These are phyloP conservation scores for Scopus umbretta DNA, from an alignment of 2,113 vertebrate species.

Conservation along the genomic window DNA sequence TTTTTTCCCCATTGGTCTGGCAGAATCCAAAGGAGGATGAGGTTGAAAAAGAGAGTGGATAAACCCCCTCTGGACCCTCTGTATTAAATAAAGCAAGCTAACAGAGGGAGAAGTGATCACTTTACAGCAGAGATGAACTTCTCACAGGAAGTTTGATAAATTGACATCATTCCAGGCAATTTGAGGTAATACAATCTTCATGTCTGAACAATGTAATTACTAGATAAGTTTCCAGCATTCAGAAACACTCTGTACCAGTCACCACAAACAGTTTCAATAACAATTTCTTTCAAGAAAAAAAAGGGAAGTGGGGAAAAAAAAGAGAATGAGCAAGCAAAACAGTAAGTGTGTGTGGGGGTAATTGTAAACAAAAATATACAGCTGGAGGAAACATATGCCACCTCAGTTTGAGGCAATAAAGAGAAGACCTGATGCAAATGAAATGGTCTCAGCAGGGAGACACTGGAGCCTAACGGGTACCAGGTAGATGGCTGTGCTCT, in stretches of 20 bases:
- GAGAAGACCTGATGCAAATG: neutral
- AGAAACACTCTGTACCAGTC: slow-evolving; percentile 48
- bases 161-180: slow-evolving; percentile 64
- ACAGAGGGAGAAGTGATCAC: slow-evolving; percentile 11
- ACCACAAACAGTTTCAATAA: neutral
- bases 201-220: slow-evolving; percentile 59
- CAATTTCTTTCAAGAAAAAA: neutral
- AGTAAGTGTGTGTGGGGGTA: too few species aligned
- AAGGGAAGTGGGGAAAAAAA: too few species aligned
- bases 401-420: neutral
- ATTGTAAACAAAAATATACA: slow-evolving; percentile 3
- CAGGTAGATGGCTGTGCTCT: neutral
- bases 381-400: neutral
- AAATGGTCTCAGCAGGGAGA: neutral
- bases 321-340: too few species aligned
- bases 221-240: slow-evolving; percentile 37
- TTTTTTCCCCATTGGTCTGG: neutral
- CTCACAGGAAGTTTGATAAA: slow-evolving; percentile 56
- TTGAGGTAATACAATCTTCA: slow-evolving; percentile 59
- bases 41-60: slow-evolving; percentile 4
- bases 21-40: slow-evolving; percentile 16
- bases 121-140: slow-evolving; percentile 47
- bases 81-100: slow-evolving; percentile 55
- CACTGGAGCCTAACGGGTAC: neutral
- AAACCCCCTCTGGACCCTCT: slow-evolving; percentile 3